Base-by-base conservation (phyloP, 2,797 vertebrate species). In the Miopithecus talapoin region DNA sequence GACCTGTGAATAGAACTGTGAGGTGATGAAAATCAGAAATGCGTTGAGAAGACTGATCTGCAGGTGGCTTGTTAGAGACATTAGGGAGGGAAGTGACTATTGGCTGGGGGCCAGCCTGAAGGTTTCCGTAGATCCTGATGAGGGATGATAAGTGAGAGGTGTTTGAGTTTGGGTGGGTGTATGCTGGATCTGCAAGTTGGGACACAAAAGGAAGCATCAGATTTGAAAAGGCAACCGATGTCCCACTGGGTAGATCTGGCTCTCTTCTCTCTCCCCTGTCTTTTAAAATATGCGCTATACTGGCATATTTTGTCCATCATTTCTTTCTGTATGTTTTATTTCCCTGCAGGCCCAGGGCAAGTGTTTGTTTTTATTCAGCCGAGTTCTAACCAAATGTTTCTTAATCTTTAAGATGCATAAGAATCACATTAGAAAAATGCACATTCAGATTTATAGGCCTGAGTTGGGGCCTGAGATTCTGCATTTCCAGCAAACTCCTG, bases 281-380 rank as follows among this genome's bases (percentile, higher is more conserved):
- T 12, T 80, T 2, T 75, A 59, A 19, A 39, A 19, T 41, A 24
- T 0, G 17, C 6, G 14, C 11, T 3, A 1, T 33, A 2, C 16
- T 46, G 85, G 36, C 1, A 1, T 46, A 24, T 57, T 50, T 75
- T 9, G 28, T 8, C 36, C 13, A 2, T 79, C 36, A 8, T 26
- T 11, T 84, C 76, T 80, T 74, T 68, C 36, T 50, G 2, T 43
- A 5, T 5, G 36, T 41, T 86, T 39, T 46, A 43, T 33, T 85
- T 89, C 33, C 7, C 91, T 39, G 16, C 36, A n/a, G 59, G 16
- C 13, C 24, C 28, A 36, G 17, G 39, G 17, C 39, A 72, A 53
- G 26, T 16, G 21, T 59, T 76, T 85, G 13, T 36, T 64, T 94
- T 92, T 24, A 26, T 85, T 74, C 41, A 50, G n/a, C 53, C 59